Evolutionary conservation across 2,888 invertebrate species (phyloP), one percentile per base, ranked within the genome.

Genomic region (Calliopum simillimum): DNA sequence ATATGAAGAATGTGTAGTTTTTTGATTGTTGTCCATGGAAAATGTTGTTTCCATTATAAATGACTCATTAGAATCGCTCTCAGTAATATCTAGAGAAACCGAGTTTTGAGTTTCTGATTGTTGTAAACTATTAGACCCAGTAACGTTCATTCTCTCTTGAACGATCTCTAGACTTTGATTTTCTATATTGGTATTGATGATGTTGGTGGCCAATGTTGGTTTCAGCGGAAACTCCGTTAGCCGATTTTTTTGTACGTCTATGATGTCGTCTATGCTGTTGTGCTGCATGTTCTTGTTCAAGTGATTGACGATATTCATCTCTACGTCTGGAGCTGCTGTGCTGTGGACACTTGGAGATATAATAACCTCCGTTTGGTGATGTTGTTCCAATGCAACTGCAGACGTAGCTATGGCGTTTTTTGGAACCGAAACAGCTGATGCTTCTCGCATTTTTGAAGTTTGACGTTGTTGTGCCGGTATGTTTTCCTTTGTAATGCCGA

Each of bases 381-480:
- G 82, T 82, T 78, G 84, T 82, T 84, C 85, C 85, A 83, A 84
- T 87, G 85, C 88, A 88, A 87, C 89, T 87, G 89, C 92, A 92
- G 91, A 89, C 92, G 92, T 91, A 90, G 89, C 89, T 87, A 86
- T 88, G 87, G 86, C 92, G 92, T 92, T 93, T 93, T 92, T 92
- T 92, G 92, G 80, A 80, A 79, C 76, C 65, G 77, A 76, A 72
- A 66, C 79, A 79, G 72, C 47, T 64, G 72, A 70, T 67, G 72
- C 67, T 67, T 74, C 76, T 33, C 5, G 33, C 8, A 65, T 70
- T 71, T 66, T 33, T 33, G 33, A 33, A 69, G 71, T 68, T 53
- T 67, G 19, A 2, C 43, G 2, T n/a, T n/a, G 12, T 66, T 69
- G 44, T 68, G 55, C 43, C 63, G 53, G 43, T 69, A 21, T 71